Conservation (phyloP, 1,140 invertebrate species). For the Macrocentrus cingulum region DNA sequence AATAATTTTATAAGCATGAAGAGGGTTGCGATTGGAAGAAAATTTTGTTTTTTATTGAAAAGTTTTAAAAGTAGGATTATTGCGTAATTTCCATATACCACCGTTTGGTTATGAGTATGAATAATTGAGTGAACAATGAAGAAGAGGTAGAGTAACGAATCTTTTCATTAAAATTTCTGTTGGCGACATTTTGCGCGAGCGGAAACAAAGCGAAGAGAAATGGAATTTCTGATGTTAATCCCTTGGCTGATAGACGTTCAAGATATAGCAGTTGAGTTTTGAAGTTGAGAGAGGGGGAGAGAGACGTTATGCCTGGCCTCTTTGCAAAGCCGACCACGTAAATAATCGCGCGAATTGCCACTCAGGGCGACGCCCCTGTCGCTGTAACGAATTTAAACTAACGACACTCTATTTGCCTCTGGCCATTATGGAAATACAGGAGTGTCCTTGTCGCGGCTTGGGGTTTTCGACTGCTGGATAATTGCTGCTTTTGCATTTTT, state of each 20-base stretch:
- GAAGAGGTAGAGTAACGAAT: no score
- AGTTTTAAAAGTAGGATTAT: no score
- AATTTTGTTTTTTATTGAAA: no score
- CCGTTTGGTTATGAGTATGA: no score
- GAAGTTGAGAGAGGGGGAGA: neutral
- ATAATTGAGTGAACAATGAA: no score
- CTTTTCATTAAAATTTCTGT: neutral
- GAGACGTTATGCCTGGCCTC: neutral
- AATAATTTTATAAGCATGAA: no score
- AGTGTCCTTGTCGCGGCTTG: constrained; percentile 2
- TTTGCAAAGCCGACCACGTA: neutral
- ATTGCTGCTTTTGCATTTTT: constrained; percentile 10
- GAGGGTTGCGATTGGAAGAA: no score
- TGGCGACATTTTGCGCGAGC: constrained; percentile 14
- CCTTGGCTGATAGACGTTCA: neutral
- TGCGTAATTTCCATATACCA: no score
- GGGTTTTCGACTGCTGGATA: constrained; percentile 1
- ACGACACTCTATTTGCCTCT: constrained; percentile 9
- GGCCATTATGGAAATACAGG: constrained; percentile 13
- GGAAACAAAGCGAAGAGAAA: constrained; percentile 37
- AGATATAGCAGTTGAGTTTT: no score
- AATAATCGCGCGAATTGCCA: constrained; percentile 9
- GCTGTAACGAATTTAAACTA: constrained; percentile 15
- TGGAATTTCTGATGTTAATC: constrained; percentile 41
- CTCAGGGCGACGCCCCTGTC: neutral